These are phyloP conservation scores for Micronycteris hirsuta DNA, from an alignment of 2,113 vertebrate genomes.

Conservation along the genomic window DNA sequence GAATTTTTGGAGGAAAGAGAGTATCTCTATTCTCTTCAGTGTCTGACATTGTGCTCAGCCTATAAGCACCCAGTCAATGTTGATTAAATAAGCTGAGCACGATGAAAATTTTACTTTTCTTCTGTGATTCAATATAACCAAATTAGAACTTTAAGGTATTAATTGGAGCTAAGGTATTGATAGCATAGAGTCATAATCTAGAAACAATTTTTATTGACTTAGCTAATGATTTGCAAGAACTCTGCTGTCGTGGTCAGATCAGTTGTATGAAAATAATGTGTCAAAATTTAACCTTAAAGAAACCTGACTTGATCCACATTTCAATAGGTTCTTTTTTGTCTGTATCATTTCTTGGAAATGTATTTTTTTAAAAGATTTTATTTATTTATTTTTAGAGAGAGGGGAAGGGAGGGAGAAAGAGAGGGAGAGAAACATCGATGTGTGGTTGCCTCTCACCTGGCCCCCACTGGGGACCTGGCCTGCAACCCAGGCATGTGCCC, in stretches of 20 bases:
- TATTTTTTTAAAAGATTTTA: too few relatives aligned
- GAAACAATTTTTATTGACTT: neutral
- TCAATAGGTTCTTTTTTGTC: neutral
- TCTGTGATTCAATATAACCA: neutral
- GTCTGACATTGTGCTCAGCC: neutral
- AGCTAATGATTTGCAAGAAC: neutral
- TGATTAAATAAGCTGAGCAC: neutral
- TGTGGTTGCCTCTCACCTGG: too few relatives aligned
- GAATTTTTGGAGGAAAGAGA: neutral
- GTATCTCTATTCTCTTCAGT: neutral
- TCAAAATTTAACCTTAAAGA: conserved; percentile 5
- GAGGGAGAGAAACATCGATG: too few relatives aligned
- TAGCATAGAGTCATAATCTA: neutral
- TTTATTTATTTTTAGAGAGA: too few relatives aligned
- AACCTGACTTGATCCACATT: neutral
- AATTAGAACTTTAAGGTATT: conserved; percentile 24
- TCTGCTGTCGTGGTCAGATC: neutral
- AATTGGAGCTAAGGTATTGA: neutral
- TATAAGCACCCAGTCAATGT: neutral
- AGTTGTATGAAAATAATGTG: neutral
- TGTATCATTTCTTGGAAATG: neutral
- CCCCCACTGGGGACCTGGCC: too few relatives aligned
- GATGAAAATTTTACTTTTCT: neutral
- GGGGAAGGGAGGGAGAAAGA: too few relatives aligned
- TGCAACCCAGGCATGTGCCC: too few relatives aligned